A percentile compares a stretch with the other conserved stretches of the same genome.
phyloP scores from a whole-genome alignment of 2,888 invertebrate genomes.

The Acleris literana region DNA sequence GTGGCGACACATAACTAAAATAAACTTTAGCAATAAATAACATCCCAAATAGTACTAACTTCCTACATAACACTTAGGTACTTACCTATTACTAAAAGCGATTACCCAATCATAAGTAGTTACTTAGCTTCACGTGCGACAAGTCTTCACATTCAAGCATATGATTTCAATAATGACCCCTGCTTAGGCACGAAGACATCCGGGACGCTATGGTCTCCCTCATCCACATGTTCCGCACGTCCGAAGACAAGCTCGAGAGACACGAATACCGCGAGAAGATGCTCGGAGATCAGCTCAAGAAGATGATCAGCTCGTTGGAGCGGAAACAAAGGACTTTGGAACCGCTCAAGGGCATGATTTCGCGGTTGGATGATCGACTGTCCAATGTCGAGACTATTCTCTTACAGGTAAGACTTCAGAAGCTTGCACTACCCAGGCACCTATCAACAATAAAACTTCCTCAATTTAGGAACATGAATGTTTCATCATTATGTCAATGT shows the following conservation, averaged over 20 bases:
- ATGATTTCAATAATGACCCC: no score
- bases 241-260: slow-evolving; percentile 92
- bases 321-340: slow-evolving; percentile 88
- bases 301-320: slow-evolving; percentile 87
- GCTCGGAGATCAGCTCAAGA: slow-evolving; percentile 91
- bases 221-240: slow-evolving; percentile 90
- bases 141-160: no score
- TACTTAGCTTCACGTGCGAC: no score
- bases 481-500: neutral
- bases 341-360: slow-evolving; percentile 87
- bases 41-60: no score
- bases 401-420: slow-evolving; percentile 82
- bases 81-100: no score
- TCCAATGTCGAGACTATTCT: slow-evolving; percentile 90
- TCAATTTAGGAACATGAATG: no score
- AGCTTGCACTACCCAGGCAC: neutral
- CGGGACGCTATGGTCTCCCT: slow-evolving; percentile 91
- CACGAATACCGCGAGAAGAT: slow-evolving; percentile 92
- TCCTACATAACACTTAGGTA: no score
- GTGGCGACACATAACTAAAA: no score
- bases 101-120: no score
- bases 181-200: slow-evolving; percentile 86
- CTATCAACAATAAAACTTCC: no score
- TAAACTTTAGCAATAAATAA: no score
- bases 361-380: slow-evolving; percentile 88